Evolutionary conservation across 2,113 vertebrate species (phyloP).

Genomic region (Archocentrus centrarchus): DNA sequence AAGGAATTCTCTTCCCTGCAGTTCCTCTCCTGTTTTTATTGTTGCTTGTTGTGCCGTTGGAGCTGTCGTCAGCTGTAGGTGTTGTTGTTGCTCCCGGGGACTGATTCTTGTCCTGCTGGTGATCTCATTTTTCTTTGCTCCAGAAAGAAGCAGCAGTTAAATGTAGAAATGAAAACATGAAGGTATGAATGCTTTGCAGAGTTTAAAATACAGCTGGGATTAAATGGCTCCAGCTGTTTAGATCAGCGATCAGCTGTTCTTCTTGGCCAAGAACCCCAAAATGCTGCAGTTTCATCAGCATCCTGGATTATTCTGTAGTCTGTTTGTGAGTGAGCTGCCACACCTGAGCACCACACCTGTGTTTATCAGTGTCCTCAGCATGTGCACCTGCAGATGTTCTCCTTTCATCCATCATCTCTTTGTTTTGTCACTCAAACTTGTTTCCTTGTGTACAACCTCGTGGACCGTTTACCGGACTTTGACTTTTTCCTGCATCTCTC

Average conservation of each 20-base stretch:
- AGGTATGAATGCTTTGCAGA: neutral
- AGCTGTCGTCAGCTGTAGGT: neutral
- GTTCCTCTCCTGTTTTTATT: neutral
- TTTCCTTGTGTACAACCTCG: neutral
- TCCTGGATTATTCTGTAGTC: neutral
- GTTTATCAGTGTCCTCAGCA: neutral
- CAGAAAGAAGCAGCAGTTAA: neutral
- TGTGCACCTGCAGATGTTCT: neutral
- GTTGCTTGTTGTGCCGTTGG: constrained; percentile 1
- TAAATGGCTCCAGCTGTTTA: no score
- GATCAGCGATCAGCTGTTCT: no score
- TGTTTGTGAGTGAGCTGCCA: accelerated
- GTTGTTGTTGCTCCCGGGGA: neutral
- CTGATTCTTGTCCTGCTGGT: neutral
- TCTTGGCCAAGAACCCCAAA: no score
- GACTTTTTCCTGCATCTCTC: neutral
- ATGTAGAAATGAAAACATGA: neutral
- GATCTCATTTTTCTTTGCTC: neutral
- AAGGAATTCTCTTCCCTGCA: neutral
- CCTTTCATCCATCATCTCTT: neutral
- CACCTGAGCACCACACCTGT: no score
- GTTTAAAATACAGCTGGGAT: no score
- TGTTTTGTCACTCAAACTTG: neutral
- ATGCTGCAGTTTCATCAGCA: no score
- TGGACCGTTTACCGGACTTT: neutral